These are phyloP conservation scores for Epizoanthus fatuus DNA, from an alignment of 92 coral and sea anemone species.

Conservation along the genomic window DNA sequence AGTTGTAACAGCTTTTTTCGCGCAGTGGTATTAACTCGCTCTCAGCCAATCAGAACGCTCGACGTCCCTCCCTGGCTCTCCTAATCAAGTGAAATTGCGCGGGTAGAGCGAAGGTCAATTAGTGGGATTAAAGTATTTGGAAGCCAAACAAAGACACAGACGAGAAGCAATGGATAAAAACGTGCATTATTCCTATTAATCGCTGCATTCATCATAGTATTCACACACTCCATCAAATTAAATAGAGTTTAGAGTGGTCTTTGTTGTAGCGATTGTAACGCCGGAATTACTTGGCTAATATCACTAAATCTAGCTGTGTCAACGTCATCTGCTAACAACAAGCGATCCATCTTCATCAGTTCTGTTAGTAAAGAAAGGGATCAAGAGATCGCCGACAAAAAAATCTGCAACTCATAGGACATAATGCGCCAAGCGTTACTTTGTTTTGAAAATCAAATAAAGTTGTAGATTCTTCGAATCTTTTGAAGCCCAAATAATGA, in stretches of 20 bases:
- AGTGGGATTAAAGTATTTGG: slow-evolving; percentile 27
- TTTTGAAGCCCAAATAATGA: background rate
- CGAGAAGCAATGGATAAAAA: slow-evolving; percentile 16
- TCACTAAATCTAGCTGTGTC: slow-evolving; percentile 36
- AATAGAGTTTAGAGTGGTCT: slow-evolving; percentile 11
- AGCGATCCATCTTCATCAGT: slow-evolving; percentile 29
- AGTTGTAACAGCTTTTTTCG: slow-evolving; percentile 8
- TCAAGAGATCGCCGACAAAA: slow-evolving; percentile 7
- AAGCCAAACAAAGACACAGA: slow-evolving; percentile 17
- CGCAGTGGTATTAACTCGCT: background rate
- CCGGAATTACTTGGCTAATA: background rate
- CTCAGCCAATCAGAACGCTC: background rate
- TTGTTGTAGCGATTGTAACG: background rate
- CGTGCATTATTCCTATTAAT: background rate
- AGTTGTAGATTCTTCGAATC: background rate
- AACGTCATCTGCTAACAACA: slow-evolving; percentile 26
- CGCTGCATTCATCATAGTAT: slow-evolving; percentile 3
- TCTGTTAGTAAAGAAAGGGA: background rate
- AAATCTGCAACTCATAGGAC: background rate
- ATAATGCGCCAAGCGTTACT: background rate
- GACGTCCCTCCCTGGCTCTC: slow-evolving; percentile 29
- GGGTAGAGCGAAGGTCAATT: slow-evolving; percentile 8
- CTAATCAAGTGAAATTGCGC: slow-evolving; percentile 35
- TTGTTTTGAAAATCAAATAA: background rate
- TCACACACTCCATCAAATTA: slow-evolving; percentile 18